phyloP scores from a whole-genome alignment of 2,888 invertebrate genomes.

The Melieria omissa region DNA sequence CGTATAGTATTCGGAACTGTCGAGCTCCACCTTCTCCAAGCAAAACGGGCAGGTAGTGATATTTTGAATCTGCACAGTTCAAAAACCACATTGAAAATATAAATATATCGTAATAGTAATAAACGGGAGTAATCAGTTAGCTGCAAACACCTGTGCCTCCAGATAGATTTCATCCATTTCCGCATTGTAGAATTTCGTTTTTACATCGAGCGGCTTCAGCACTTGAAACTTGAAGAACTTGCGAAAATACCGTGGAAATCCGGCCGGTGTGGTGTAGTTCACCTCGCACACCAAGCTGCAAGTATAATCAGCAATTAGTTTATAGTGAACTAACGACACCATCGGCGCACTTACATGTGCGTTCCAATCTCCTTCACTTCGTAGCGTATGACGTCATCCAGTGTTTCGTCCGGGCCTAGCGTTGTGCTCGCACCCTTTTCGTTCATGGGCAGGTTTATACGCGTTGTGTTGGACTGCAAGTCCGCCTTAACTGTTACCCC shows the following conservation, averaged over 20 bases:
- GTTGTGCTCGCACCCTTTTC: constrained; percentile 74
- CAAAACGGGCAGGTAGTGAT: constrained; percentile 93
- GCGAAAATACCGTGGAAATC: constrained; percentile 85
- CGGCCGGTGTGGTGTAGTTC: constrained; percentile 82
- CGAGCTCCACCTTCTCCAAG: constrained; percentile 92
- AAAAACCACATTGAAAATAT: not conserved
- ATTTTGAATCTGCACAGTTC: constrained; percentile 80
- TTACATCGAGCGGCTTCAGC: constrained; percentile 96
- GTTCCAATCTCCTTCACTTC: constrained; percentile 99
- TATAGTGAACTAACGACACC: not conserved
- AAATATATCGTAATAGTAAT: not conserved
- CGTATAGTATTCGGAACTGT: constrained; percentile 90
- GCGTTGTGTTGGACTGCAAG: constrained; percentile 91
- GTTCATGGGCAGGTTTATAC: constrained; percentile 82
- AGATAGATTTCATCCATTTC: constrained; percentile 82
- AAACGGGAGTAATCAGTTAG: not conserved
- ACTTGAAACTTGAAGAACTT: constrained; percentile 99
- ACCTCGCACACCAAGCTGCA: constrained; percentile 93
- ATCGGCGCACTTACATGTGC: constrained; percentile 80
- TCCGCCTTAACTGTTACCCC: constrained; percentile 77
- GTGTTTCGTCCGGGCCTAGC: constrained; percentile 81
- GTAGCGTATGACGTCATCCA: constrained; percentile 96
- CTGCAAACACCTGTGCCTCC: constrained; percentile 73
- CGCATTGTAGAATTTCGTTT: constrained; percentile 97
- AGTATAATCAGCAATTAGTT: not conserved